These are phyloP conservation scores for Hypercompe scribonia DNA, from an alignment of 2,888 invertebrate genomes.

Conservation along the genomic window DNA sequence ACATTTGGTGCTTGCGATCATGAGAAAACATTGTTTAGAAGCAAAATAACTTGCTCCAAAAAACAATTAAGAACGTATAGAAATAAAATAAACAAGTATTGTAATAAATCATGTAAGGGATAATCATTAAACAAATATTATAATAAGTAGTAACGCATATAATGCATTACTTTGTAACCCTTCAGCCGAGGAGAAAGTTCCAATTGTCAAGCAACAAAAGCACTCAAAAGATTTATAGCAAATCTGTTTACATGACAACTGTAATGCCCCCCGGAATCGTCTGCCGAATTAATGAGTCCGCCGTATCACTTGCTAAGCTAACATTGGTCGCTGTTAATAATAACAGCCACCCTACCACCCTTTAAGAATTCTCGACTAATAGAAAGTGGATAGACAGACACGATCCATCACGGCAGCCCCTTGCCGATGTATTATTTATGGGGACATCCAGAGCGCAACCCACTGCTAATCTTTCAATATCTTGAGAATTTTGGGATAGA, in stretches of 20 bases:
- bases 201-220: constrained; percentile 49
- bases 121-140: constrained; percentile 26
- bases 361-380: constrained; percentile 85
- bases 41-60: background rate
- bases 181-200: constrained; percentile 37
- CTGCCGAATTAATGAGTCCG: constrained; percentile 73
- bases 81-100: background rate
- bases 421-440: constrained; percentile 85
- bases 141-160: background rate
- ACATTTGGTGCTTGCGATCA: background rate
- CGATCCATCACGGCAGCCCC: constrained; percentile 82
- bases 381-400: constrained; percentile 83
- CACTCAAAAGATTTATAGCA: constrained; percentile 58
- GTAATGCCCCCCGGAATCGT: constrained; percentile 60
- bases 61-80: background rate
- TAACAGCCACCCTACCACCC: constrained; percentile 80
- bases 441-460: constrained; percentile 78
- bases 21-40: constrained; percentile 6
- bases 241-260: constrained; percentile 71
- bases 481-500: constrained; percentile 82
- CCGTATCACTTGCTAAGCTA: constrained; percentile 76
- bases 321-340: constrained; percentile 81
- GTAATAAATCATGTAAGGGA: constrained; percentile 39
- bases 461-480: constrained; percentile 86
- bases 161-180: constrained; percentile 37